Evolutionary conservation across 2,797 vertebrate species (phyloP), one percentile per base, ranked within the genome.

Genomic region (Amblyopsis hoosieri): DNA sequence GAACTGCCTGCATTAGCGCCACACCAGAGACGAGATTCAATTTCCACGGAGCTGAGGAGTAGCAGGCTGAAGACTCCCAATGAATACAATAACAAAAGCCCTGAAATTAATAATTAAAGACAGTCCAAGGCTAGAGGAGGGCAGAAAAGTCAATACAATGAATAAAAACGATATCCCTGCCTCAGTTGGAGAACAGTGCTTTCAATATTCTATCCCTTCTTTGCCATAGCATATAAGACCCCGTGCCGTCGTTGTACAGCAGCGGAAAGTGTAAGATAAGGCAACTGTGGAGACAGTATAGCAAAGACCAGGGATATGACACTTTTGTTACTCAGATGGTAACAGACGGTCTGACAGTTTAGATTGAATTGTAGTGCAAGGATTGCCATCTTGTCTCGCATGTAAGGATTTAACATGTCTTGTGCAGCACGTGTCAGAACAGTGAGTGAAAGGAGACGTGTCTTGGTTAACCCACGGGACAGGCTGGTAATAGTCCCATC

Each of bases 71-170:
- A 69, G 78, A 79, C 71, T 83, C 64, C 56, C 60, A 75, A 67
- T 57, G 72, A 86, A 85, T 80, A 81, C 84, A 86, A 86, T 85
- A 82, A 90, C 81, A 85, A 78, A 85, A 81, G 78, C 78, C 72
- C 68, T 65, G 70, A 85, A 87, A 88, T 88, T 81, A 87, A 90
- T 86, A 86, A 85, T 87, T 85, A 81, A 88, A 83, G 78, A 75
- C 52, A 69, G 76, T 72, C 66, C 55, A 64, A 76, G 73, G 66
- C 73, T 61, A 66, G 52, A 45, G 76, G 75, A 67, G 71, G 49
- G 66, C 29, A 64, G 72, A 60, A 66, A 80, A 83, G 82, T 88
- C 86, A 72, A 86, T 82, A 80, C 58, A 33, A 77, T 74, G 79
- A 83, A 82, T 83, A 73, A 72, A 68, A 83, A 77, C 50, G 37